Conservation (phyloP, 2,113 vertebrate genomes). For the Nesogale talazaci region DNA sequence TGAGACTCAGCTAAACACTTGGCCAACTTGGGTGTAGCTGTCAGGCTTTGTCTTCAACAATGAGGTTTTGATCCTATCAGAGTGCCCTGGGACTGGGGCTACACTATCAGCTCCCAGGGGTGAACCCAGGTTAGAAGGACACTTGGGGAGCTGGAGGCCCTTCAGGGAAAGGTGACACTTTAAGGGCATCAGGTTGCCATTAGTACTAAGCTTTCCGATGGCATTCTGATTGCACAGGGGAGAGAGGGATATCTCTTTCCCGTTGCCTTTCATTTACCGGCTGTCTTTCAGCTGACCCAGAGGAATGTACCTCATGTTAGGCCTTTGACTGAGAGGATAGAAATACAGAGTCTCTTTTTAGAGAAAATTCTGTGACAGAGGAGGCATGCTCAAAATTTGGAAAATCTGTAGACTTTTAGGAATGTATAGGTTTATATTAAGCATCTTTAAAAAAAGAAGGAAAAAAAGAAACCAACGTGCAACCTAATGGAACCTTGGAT, state of each 20-base stretch:
- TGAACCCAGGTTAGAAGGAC: slow-evolving; percentile 52
- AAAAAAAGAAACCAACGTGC: background rate
- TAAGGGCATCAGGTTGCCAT: background rate
- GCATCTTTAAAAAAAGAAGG: slow-evolving; percentile 24
- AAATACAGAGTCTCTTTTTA: background rate
- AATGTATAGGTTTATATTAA: slow-evolving; percentile 24
- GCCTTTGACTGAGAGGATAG: background rate
- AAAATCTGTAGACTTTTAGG: slow-evolving; percentile 16
- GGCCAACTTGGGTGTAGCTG: slow-evolving; percentile 6
- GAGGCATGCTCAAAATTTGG: background rate
- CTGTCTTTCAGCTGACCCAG: background rate
- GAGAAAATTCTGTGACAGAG: background rate
- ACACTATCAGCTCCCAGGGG: slow-evolving; percentile 19
- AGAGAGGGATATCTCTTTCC: background rate
- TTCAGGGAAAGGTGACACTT: slow-evolving; percentile 19
- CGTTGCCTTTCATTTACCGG: background rate
- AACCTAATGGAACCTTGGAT: background rate
- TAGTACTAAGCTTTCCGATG: background rate
- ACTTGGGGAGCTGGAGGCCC: slow-evolving; percentile 2
- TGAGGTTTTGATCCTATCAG: slow-evolving; percentile 46
- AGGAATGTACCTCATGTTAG: background rate
- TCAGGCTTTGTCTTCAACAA: slow-evolving; percentile 37
- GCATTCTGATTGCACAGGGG: background rate
- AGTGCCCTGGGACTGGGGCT: background rate
- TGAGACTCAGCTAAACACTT: slow-evolving; percentile 28